Evolutionary conservation across 2,888 invertebrate genomes (phyloP), one percentile per base, ranked within the genome.

Genomic region (Escarpia spicata): DNA sequence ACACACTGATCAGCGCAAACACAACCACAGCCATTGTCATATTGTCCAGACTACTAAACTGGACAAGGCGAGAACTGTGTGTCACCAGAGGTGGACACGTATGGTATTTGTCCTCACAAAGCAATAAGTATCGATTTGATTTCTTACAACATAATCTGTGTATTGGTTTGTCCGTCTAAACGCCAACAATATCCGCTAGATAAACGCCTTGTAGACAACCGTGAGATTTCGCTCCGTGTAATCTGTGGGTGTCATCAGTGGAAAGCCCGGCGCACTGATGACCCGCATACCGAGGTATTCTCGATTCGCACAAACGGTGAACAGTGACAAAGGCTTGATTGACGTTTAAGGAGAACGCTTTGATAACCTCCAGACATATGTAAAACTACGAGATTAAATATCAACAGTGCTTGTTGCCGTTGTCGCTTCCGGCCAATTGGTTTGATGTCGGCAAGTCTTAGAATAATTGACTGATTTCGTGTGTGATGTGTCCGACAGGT

Each of bases 381-480:
- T 75, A 75, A 75, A 75, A 15, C 75, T 19, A 26, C 19, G 26
- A 75, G 75, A 75, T 75, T 75, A 75, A 75, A 75, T 75, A 75
- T 75, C 75, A 75, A 26, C 75, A 75, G 75, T 75, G 75, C 75
- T 75, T 75, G 75, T 75, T 75, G 4, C 75, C n/a, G 26, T n/a
- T 75, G 75, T 75, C 75, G 75, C 26, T 75, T 75, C 75, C 75
- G 75, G 75, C 75, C 26, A 75, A 9, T 26, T 75, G 26, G 75
- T 75, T 75, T 75, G 75, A 75, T 26, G 19, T 75, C n/a, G 52
- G 75, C 75, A 19, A 26, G 26, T 26, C 75, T 75, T 75, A n/a
- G 75, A 75, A 75, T 75, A 75, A 75, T 75, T 75, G 75, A 75
- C 75, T 75, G 75, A 75, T 75, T 75, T 15, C 75, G 75, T 75